A percentile compares a stretch with the other conserved stretches of the same genome.
Evolutionary conservation across 2,113 vertebrate genomes (phyloP).

Genomic region (Psammodynastes pulverulentus): DNA sequence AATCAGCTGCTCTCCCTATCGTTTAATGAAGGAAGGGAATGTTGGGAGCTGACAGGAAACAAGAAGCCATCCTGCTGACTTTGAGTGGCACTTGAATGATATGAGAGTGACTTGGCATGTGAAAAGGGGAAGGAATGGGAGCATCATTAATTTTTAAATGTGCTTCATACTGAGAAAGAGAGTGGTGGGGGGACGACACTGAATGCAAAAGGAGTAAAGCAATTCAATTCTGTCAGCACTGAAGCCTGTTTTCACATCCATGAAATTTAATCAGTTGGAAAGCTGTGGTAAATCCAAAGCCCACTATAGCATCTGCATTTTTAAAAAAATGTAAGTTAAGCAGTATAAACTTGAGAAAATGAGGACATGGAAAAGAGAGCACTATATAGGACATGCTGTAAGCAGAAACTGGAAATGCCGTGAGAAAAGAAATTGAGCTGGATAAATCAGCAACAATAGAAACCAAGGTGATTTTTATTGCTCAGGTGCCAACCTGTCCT

Average conservation of each 20-base stretch:
- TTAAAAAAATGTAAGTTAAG: background rate
- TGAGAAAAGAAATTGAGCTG: background rate
- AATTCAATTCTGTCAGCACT: background rate
- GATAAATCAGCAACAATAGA: background rate
- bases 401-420: background rate
- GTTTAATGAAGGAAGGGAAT: slow-evolving; percentile 47
- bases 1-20: slow-evolving; percentile 33
- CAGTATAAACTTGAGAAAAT: background rate
- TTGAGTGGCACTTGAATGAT: slow-evolving; percentile 59
- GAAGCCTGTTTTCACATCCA: background rate
- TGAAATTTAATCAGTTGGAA: background rate
- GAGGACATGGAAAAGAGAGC: background rate
- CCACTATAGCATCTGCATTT: background rate
- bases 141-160: slow-evolving; percentile 63
- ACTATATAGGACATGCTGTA: background rate
- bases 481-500: background rate
- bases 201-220: slow-evolving; percentile 5
- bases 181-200: slow-evolving; percentile 3
- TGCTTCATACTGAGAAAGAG: slow-evolving; percentile 41
- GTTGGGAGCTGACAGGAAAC: slow-evolving; percentile 59
- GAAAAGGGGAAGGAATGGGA: slow-evolving; percentile 52
- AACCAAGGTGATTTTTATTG: background rate
- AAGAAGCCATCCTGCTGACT: slow-evolving; percentile 56
- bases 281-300: background rate
- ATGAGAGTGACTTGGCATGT: slow-evolving; percentile 52